Evolutionary conservation across 2,888 invertebrate genomes (phyloP).

Genomic region (Ferrisia virgata): DNA sequence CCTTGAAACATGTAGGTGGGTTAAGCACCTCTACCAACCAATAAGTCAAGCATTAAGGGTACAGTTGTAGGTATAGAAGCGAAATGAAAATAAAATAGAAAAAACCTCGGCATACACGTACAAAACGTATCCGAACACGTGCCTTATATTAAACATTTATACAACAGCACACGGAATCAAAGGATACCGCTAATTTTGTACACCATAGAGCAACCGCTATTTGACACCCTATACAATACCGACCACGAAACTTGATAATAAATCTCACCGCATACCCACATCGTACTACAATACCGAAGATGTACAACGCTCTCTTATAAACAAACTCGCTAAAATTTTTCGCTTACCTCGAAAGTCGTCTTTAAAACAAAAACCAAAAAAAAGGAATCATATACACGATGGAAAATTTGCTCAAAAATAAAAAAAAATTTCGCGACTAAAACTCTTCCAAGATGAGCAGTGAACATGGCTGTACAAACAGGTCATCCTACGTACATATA

Average conservation of each 20-base stretch:
- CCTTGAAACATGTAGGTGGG: not conserved
- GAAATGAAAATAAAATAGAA: not conserved
- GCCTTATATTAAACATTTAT: not conserved
- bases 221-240: not conserved
- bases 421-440: not conserved
- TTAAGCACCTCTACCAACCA: not conserved
- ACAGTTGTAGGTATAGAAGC: not conserved
- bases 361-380: not conserved
- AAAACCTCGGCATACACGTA: not conserved
- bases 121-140: not conserved
- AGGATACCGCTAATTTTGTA: slow-evolving; percentile 9
- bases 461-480: not conserved
- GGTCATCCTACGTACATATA: too few relatives aligned
- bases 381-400: too few relatives aligned
- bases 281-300: not conserved
- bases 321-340: not conserved
- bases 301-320: not conserved
- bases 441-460: not conserved
- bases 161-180: not conserved
- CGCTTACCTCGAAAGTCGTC: not conserved
- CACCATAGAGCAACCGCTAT: not conserved
- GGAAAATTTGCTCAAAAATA: not conserved
- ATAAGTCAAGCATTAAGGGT: not conserved
- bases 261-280: not conserved
- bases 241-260: slow-evolving; percentile 1